Conservation (phyloP, 2,888 invertebrate species). For the Serrognathus titanus region DNA sequence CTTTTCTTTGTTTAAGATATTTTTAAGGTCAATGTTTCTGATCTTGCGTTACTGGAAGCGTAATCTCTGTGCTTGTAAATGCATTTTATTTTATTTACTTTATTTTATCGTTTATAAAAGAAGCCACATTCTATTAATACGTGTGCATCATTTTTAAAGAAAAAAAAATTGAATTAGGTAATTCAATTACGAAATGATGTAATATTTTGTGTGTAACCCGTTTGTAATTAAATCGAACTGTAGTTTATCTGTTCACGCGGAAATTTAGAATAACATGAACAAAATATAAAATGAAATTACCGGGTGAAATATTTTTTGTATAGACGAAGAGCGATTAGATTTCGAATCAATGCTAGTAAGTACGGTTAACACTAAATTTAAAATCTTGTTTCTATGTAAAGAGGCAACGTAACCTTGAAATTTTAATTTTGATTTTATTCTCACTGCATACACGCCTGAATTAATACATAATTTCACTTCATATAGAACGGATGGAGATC, state of each 20-base stretch:
- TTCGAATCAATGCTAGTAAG: background rate
- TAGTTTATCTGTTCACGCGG: background rate
- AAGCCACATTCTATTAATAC: no score
- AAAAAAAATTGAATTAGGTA: no score
- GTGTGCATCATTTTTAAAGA: no score
- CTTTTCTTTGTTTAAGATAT: no score
- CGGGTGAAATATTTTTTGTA: background rate
- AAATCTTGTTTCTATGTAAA: constrained; percentile 16
- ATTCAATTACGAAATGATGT: no score
- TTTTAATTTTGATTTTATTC: constrained; percentile 7
- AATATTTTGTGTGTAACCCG: background rate
- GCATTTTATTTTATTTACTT: no score
- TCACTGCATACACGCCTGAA: background rate
- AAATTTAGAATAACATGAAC: background rate
- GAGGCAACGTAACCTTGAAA: constrained; percentile 12
- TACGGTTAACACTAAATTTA: constrained; percentile 4
- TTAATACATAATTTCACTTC: background rate
- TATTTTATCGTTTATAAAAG: no score
- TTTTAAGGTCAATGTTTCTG: no score
- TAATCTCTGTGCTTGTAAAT: no score
- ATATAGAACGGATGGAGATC: background rate
- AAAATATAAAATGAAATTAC: background rate
- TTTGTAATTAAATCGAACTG: background rate
- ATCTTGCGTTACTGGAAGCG: no score
- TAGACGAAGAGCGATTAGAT: background rate